Evolutionary conservation across 1,140 invertebrate genomes (phyloP).

Genomic region (Branchinecta lindahli): DNA sequence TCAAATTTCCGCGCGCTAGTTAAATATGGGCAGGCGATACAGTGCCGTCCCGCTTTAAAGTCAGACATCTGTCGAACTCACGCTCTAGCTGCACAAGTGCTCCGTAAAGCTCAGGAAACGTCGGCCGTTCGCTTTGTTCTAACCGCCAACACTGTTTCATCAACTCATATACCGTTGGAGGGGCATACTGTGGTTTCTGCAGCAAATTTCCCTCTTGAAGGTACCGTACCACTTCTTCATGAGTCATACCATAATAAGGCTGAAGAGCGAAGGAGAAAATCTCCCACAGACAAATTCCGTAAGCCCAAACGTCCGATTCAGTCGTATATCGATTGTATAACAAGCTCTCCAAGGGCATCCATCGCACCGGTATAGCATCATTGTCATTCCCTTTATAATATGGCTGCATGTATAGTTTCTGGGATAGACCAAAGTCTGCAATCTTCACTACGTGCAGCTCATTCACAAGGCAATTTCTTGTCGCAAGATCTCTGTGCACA

Average conservation of each 20-base stretch:
- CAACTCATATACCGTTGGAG: constrained; percentile 70
- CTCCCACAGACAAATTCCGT: constrained; percentile 83
- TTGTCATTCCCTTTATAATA: constrained; percentile 85
- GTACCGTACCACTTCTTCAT: constrained; percentile 84
- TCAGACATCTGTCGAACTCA: constrained; percentile 10
- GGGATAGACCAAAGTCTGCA: constrained; percentile 83
- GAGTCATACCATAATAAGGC: constrained; percentile 86
- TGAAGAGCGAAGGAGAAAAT: constrained; percentile 85
- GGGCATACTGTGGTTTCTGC: constrained; percentile 73
- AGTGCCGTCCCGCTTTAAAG: not conserved
- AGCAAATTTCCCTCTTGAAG: constrained; percentile 79
- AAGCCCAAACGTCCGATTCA: constrained; percentile 86
- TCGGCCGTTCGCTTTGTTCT: constrained; percentile 63
- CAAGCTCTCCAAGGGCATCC: constrained; percentile 92
- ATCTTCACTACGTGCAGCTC: constrained; percentile 90
- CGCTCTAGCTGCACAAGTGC: constrained; percentile 17
- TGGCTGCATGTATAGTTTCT: constrained; percentile 76
- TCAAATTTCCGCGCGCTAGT: too few species aligned
- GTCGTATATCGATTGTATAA: constrained; percentile 84
- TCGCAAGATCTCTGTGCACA: constrained; percentile 87
- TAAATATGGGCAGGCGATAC: constrained; percentile 13
- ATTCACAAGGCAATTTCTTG: constrained; percentile 86
- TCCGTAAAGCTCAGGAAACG: constrained; percentile 39
- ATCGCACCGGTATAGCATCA: constrained; percentile 80
- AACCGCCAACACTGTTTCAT: constrained; percentile 87